Percentiles rank a stretch among this genome's conserved stretches.
phyloP scores from a whole-genome alignment of 2,888 invertebrate genomes.

The Priocnemis perturbator region DNA sequence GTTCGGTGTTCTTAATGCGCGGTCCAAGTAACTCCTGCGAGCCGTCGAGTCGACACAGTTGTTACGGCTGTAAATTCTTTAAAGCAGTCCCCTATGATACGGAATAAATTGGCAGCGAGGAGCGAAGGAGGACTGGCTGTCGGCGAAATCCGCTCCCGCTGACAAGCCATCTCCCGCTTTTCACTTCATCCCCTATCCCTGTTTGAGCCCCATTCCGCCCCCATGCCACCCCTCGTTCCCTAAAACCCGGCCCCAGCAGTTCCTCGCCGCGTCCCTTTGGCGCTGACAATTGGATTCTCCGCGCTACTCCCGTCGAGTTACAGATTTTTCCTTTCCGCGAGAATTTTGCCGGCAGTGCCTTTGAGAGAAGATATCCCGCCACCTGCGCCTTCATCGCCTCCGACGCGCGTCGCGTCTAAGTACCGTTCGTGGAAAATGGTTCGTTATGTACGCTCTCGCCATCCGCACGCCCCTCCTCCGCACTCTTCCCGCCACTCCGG shows the following conservation, averaged over 20 bases:
- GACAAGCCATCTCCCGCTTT: constrained; percentile 26
- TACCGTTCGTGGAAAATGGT: constrained; percentile 42
- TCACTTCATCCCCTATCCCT: constrained; percentile 19
- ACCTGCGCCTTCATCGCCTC: constrained; percentile 19
- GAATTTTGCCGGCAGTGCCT: constrained; percentile 61
- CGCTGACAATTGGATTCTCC: constrained; percentile 65
- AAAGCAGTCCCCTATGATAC: constrained; percentile 14
- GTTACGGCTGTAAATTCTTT: constrained; percentile 1
- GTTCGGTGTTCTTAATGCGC: neutral
- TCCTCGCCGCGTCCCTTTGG: constrained; percentile 46
- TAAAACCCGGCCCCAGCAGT: constrained; percentile 25
- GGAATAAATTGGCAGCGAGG: constrained; percentile 13
- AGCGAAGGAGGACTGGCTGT: constrained; percentile 18
- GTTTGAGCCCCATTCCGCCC: constrained; percentile 13
- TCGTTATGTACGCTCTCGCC: constrained; percentile 41
- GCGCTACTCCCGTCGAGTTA: constrained; percentile 64
- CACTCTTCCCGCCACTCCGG: constrained; percentile 30
- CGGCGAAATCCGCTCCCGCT: constrained; percentile 23
- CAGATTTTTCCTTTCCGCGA: constrained; percentile 65
- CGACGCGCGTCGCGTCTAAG: constrained; percentile 43
- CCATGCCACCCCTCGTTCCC: constrained; percentile 12
- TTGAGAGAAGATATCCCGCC: constrained; percentile 53
- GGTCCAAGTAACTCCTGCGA: too few relatives aligned
- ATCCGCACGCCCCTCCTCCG: constrained; percentile 11
- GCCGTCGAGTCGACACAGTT: too few relatives aligned